A percentile compares a stretch with the other conserved stretches of the same genome.
phyloP scores from a whole-genome alignment of 2,888 invertebrate species.

The Rotaria sp. region DNA sequence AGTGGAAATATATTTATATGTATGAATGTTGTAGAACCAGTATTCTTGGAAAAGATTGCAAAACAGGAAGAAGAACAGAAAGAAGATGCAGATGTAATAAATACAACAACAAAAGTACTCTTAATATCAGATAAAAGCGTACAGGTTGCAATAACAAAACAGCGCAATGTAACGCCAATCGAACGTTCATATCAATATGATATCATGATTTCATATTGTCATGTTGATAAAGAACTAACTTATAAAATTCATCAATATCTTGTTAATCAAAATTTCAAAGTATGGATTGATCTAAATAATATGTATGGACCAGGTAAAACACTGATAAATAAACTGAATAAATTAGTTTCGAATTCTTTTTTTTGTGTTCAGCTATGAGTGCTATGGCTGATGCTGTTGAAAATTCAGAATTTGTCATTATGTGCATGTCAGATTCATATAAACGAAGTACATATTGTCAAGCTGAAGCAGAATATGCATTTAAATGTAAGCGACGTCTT shows the following conservation, averaged over 20 bases:
- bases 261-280: not conserved
- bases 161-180: not conserved
- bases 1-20: not conserved
- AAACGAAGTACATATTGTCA: conserved; percentile 21
- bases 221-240: not conserved
- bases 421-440: not conserved
- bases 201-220: conserved; percentile 13
- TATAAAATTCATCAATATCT: not conserved
- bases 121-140: not conserved
- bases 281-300: conserved; percentile 16
- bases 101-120: not conserved
- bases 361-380: not conserved
- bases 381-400: conserved; percentile 17
- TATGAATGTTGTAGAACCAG: not conserved
- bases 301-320: conserved; percentile 20
- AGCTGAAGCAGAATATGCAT: conserved; percentile 31
- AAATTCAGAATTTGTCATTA: not conserved
- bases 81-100: not conserved
- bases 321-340: not conserved
- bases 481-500: not conserved
- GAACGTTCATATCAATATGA: not conserved
- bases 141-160: not conserved
- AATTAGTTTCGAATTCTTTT: too few species aligned
- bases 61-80: not conserved
- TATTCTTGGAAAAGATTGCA: not conserved